Conservation (phyloP, 2,113 vertebrate species). For the Macaca mulatta region DNA sequence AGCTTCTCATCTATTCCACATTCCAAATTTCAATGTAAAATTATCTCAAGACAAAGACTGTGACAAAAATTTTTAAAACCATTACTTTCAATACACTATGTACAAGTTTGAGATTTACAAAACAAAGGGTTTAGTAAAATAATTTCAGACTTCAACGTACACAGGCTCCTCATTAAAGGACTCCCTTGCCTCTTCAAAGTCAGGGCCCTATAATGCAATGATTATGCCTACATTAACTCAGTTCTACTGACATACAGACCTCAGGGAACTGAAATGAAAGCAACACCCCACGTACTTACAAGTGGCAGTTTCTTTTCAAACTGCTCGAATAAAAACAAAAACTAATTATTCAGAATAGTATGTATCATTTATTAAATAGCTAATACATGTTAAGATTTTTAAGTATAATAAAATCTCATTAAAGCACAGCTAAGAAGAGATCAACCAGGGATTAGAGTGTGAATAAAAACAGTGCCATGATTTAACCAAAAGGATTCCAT, state of each 20-base stretch:
- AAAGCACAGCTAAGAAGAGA: constrained; percentile 2
- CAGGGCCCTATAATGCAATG: not conserved
- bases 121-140: not conserved
- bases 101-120: not conserved
- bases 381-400: constrained; percentile 7
- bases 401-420: constrained; percentile 28
- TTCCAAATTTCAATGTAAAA: not conserved
- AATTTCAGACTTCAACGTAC: not conserved
- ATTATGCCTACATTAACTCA: not conserved
- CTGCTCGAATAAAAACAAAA: constrained; percentile 38
- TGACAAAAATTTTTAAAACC: constrained; percentile 4
- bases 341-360: not conserved
- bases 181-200: not conserved
- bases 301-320: constrained; percentile 34
- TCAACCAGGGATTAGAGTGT: not conserved
- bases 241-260: constrained; percentile 38
- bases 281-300: not conserved
- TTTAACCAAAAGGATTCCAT: not conserved
- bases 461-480: not conserved
- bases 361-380: constrained; percentile 18
- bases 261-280: constrained; percentile 32
- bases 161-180: constrained; percentile 30
- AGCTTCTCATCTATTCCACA: not conserved
- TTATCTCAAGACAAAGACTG: not conserved
- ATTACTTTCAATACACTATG: not conserved